These are phyloP conservation scores for Oreochromis mossambicus DNA, from an alignment of 2,797 vertebrate genomes.

Conservation along the genomic window DNA sequence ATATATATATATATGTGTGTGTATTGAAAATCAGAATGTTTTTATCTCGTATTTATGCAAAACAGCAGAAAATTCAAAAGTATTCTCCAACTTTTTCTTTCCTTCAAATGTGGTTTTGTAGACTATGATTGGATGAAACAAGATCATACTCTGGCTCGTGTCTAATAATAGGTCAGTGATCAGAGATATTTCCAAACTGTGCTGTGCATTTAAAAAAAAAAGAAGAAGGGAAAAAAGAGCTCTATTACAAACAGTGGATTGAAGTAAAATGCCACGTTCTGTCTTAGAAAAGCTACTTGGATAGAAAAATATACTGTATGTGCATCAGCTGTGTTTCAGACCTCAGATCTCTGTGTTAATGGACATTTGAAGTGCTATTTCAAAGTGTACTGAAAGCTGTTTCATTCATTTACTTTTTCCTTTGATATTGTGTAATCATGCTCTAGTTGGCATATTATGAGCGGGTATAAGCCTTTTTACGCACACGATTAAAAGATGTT, in stretches of 20 bases:
- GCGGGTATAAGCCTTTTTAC: conserved; percentile 26
- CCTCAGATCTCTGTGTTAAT: conserved; percentile 6
- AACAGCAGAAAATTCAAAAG: too few species aligned
- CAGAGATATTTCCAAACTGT: neutral
- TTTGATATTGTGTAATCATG: conserved; percentile 52
- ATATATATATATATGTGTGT: too few species aligned
- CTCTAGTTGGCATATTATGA: conserved; percentile 60
- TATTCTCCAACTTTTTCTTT: neutral
- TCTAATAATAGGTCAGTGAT: conserved; percentile 31
- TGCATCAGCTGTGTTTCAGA: neutral
- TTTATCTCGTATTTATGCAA: too few species aligned
- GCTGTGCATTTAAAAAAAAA: neutral
- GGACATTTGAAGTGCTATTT: neutral
- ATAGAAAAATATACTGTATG: neutral
- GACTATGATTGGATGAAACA: neutral
- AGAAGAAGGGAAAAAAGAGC: neutral
- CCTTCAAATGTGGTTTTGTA: neutral
- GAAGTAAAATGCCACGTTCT: neutral
- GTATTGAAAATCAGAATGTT: too few species aligned
- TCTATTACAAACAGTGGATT: neutral
- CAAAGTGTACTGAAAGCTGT: neutral
- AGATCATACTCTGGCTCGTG: neutral
- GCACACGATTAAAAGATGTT: conserved; percentile 33
- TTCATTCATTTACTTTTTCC: conserved; percentile 23
- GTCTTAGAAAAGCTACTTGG: neutral